Conservation (phyloP, 1,140 invertebrate genomes). For the Listronotus oregonensis region DNA sequence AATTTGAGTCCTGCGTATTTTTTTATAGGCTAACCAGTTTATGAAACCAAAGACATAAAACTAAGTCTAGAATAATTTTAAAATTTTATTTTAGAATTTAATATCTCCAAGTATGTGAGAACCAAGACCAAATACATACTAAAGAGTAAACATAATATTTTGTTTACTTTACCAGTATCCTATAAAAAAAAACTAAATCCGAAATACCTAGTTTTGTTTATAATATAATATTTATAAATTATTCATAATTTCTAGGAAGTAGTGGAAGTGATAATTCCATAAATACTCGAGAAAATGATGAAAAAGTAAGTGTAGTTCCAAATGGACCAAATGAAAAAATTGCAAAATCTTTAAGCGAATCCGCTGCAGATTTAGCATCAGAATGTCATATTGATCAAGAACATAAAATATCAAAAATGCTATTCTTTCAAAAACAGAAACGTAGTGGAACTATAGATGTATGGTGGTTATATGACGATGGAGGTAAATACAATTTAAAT, state of each 20-base stretch:
- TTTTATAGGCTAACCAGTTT: too few species aligned
- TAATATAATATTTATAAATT: too few species aligned
- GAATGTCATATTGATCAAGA: slow-evolving; percentile 57
- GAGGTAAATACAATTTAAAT: slow-evolving; percentile 58
- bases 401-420: slow-evolving; percentile 63
- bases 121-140: too few species aligned
- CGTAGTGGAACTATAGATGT: slow-evolving; percentile 86
- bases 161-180: too few species aligned
- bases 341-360: slow-evolving; percentile 42
- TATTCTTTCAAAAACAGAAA: slow-evolving; percentile 75
- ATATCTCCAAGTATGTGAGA: too few species aligned
- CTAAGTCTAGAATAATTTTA: too few species aligned
- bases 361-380: slow-evolving; percentile 29
- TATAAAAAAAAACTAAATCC: too few species aligned
- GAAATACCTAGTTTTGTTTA: too few species aligned
- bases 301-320: slow-evolving; percentile 60
- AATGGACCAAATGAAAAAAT: slow-evolving; percentile 50
- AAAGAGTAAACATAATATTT: too few species aligned
- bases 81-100: too few species aligned
- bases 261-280: slow-evolving; percentile 65
- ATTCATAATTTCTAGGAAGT: slow-evolving; percentile 59
- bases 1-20: too few species aligned
- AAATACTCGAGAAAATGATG: slow-evolving; percentile 56
- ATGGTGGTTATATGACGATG: slow-evolving; percentile 98
- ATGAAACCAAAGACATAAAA: too few species aligned